These are phyloP conservation scores for Enteromius anoplus DNA, from an alignment of 2,797 vertebrate genomes.

Conservation along the genomic window DNA sequence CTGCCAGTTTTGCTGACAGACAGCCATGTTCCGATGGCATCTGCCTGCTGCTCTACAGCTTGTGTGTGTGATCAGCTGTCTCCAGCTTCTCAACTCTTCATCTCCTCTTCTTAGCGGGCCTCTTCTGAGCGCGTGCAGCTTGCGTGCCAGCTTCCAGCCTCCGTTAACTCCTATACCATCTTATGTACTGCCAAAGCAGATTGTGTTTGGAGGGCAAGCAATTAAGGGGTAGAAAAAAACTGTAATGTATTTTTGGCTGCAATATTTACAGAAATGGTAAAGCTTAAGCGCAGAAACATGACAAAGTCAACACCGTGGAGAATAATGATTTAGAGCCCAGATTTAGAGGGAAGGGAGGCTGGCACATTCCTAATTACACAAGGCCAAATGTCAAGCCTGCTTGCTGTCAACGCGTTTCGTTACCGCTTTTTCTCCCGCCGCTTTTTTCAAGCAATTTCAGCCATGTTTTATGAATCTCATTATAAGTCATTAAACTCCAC, in stretches of 20 bases:
- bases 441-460: constrained; percentile 75
- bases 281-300: constrained; percentile 79
- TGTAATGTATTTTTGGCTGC: constrained; percentile 86
- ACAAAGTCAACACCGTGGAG: constrained; percentile 80
- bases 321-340: constrained; percentile 84
- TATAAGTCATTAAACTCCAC: constrained; percentile 84
- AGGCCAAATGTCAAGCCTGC: constrained; percentile 86
- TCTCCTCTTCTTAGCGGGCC: constrained; percentile 78
- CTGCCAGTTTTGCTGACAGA: constrained; percentile 69
- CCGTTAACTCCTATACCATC: constrained; percentile 84
- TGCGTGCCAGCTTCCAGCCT: constrained; percentile 82
- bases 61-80: constrained; percentile 82
- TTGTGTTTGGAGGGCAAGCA: constrained; percentile 88
- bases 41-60: constrained; percentile 82
- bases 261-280: constrained; percentile 77
- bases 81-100: constrained; percentile 77
- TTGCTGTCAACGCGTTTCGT: constrained; percentile 81
- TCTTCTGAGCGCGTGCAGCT: constrained; percentile 65
- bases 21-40: constrained; percentile 79
- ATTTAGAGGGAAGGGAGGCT: constrained; percentile 81
- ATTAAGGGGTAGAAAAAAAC: constrained; percentile 84
- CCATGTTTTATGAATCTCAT: constrained; percentile 82
- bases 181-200: constrained; percentile 88
- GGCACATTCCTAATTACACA: constrained; percentile 83
- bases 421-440: constrained; percentile 65